Base-by-base conservation (phyloP, 2,888 invertebrate species). In the Gastracanthus pulcherrimus region DNA sequence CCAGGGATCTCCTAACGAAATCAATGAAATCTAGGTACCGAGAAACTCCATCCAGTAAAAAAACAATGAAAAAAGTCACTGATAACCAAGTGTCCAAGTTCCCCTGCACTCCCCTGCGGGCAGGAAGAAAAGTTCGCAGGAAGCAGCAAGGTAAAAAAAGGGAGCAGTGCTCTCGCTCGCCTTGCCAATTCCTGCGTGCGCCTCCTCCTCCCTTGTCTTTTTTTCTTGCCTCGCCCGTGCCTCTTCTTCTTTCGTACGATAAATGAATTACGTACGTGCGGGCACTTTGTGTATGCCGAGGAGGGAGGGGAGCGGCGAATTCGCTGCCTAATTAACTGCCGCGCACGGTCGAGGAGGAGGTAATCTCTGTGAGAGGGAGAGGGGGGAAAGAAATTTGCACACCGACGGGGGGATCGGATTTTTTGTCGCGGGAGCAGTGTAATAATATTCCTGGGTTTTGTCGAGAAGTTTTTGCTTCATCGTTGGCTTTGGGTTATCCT, bases 231-330 rank as follows among this genome's bases (percentile, higher is more conserved):
- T 13, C 13, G 26, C 45, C 23, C 6, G 58, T 34, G 58, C 55
- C n/a, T n/a, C n/a, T n/a, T n/a, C n/a, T n/a, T n/a, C n/a, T n/a
- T n/a, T n/a, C n/a, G 58, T 29, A 71, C 72, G 81, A 71, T 76
- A 81, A 81, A 81, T 76, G 81, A 78, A 81, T 78, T 78, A 74
- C 81, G 74, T 81, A 81, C 81, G 81, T 78, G 81, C 77, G 69
- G 69, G 81, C 60, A 81, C 77, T 77, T 71, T 64, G 76, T 38
- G 66, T 45, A 48, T 67, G 62, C 38, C 26, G 45, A 48, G 19
- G 26, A 34, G 38, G 55, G 7, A 55, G n/a, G n/a, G n/a, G n/a
- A n/a, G n/a, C 55, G 62, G 64, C 67, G 71, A 81, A 77, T 81
- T 70, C 77, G 70, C 77, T 67, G 72, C 76, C 76, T 81, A 81